These are phyloP conservation scores for Sylvilagus bachmani DNA, from an alignment of 2,113 vertebrate species.

Conservation along the genomic window DNA sequence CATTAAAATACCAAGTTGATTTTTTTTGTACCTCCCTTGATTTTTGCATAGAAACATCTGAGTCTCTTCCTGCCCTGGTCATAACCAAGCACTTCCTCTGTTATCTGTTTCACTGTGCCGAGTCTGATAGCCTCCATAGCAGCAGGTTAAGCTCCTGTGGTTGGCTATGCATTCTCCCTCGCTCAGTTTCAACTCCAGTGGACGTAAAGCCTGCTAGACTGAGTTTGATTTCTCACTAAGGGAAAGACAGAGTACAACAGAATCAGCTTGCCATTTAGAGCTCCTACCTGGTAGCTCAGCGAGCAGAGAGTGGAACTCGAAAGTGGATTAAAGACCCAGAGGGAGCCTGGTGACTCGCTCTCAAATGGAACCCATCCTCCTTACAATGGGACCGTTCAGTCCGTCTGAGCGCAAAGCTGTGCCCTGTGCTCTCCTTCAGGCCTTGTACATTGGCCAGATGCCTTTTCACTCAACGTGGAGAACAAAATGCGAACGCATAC, in stretches of 20 bases:
- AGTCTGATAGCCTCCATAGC: not conserved
- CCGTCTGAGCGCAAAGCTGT: not conserved
- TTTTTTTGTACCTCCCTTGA: not conserved
- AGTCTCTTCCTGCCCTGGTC: not conserved
- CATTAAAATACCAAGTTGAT: not conserved
- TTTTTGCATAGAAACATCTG: not conserved
- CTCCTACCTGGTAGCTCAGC: not conserved
- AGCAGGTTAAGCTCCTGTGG: not conserved
- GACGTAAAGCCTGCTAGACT: slow-evolving; percentile 58
- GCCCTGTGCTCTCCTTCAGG: not conserved
- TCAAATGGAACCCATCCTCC: not conserved
- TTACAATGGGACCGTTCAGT: slow-evolving; percentile 9
- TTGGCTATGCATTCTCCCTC: not conserved
- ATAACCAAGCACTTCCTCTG: not conserved
- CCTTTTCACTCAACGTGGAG: not conserved
- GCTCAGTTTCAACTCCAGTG: slow-evolving; percentile 57
- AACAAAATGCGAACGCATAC: not conserved
- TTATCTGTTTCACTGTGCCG: not conserved
- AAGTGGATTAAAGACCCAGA: slow-evolving; percentile 8
- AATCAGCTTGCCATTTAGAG: slow-evolving; percentile 38
- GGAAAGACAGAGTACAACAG: slow-evolving; percentile 42
- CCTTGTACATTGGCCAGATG: not conserved
- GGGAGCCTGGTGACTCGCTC: slow-evolving; percentile 38
- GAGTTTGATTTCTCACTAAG: slow-evolving; percentile 48
- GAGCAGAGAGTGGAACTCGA: not conserved